Percentiles rank a stretch among this genome's conserved stretches.
Conservation (phyloP, 2,888 invertebrate species). For the Orthosia cruda region DNA sequence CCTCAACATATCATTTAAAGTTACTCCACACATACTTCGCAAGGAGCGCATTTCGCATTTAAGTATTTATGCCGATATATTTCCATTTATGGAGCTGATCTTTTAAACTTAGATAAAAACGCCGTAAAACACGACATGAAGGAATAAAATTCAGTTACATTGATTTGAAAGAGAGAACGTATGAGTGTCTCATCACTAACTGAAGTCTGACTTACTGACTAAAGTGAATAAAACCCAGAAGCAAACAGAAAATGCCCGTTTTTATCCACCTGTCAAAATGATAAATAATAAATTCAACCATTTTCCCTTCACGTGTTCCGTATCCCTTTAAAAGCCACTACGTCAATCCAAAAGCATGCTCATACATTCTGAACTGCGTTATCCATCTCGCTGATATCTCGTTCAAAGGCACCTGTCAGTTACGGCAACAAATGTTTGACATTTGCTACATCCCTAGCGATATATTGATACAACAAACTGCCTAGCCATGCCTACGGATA, state of each 20-base stretch:
- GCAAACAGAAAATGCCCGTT: not conserved
- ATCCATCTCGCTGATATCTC: constrained; percentile 59
- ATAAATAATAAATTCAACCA: constrained; percentile 43
- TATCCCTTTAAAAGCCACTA: constrained; percentile 47
- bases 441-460: constrained; percentile 40
- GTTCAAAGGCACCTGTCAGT: constrained; percentile 46
- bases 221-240: not conserved
- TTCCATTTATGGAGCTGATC: constrained; percentile 10
- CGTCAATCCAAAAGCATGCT: constrained; percentile 32
- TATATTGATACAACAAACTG: constrained; percentile 16
- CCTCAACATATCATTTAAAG: too few relatives aligned
- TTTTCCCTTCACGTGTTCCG: constrained; percentile 11
- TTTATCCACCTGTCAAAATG: constrained; percentile 35
- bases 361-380: constrained; percentile 41
- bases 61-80: not conserved
- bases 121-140: not conserved
- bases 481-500: too few relatives aligned
- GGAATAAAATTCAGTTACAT: not conserved
- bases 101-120: not conserved
- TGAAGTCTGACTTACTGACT: not conserved
- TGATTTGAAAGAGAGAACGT: not conserved
- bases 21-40: too few relatives aligned
- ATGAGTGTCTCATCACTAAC: too few relatives aligned
- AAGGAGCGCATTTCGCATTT: too few relatives aligned
- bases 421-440: constrained; percentile 55